Percentiles rank a stretch among this genome's conserved stretches.
Evolutionary conservation across 2,797 vertebrate species (phyloP).

Genomic region (Brachyalestes nurse): DNA sequence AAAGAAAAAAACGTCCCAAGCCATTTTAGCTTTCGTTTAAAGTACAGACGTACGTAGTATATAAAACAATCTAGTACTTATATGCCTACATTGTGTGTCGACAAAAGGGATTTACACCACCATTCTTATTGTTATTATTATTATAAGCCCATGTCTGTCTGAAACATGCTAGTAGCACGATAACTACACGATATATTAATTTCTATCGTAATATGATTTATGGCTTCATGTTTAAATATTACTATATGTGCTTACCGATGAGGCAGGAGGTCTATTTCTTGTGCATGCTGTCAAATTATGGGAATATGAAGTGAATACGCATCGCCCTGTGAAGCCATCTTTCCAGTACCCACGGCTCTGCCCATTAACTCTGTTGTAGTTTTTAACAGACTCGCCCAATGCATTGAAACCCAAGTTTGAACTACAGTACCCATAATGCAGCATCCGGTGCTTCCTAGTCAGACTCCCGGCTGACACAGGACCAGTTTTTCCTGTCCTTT

Average conservation of each 20-base stretch:
- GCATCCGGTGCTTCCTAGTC: neutral
- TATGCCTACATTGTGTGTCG: neutral
- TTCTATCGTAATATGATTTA: neutral
- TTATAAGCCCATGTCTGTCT: neutral
- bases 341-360: neutral
- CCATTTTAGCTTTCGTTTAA: neutral
- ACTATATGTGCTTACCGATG: neutral
- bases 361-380: neutral
- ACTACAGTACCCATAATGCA: constrained; percentile 15
- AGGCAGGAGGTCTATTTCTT: neutral
- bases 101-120: too few species aligned
- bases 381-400: neutral
- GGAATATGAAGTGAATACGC: neutral
- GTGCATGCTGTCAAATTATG: neutral
- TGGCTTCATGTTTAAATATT: neutral
- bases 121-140: too few species aligned
- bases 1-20: neutral
- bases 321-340: neutral
- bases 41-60: neutral
- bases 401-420: constrained; percentile 40
- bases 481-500: neutral
- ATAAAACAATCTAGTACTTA: neutral
- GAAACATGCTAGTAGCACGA: neutral
- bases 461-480: neutral
- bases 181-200: neutral